These are phyloP conservation scores for Acrobasis suavella DNA, from an alignment of 2,888 invertebrate species.

Conservation along the genomic window DNA sequence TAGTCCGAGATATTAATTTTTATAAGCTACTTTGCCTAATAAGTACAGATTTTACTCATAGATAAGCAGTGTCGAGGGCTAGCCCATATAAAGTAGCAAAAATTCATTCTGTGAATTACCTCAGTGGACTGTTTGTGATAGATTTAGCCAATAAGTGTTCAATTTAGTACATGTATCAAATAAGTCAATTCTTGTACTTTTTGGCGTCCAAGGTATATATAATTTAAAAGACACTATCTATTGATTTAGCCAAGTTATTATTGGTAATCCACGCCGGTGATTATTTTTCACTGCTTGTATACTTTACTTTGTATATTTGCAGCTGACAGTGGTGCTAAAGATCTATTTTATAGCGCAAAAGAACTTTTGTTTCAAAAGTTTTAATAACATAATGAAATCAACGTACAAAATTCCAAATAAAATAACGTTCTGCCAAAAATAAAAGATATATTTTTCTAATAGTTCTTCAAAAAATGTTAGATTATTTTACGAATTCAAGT, in stretches of 20 bases:
- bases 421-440: slow-evolving; percentile 26
- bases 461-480: slow-evolving; percentile 13
- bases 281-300: slow-evolving; percentile 54
- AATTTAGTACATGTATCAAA: slow-evolving; percentile 67
- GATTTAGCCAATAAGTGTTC: slow-evolving; percentile 81
- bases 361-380: slow-evolving; percentile 31
- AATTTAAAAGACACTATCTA: slow-evolving; percentile 36
- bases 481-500: not conserved
- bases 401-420: slow-evolving; percentile 45
- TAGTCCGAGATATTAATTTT: slow-evolving; percentile 72
- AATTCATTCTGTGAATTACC: slow-evolving; percentile 74
- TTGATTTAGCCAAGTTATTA: slow-evolving; percentile 31
- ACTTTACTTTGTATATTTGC: slow-evolving; percentile 58
- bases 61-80: slow-evolving; percentile 49
- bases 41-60: slow-evolving; percentile 60
- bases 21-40: slow-evolving; percentile 57
- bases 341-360: slow-evolving; percentile 49
- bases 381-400: slow-evolving; percentile 35
- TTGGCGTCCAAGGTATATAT: slow-evolving; percentile 65
- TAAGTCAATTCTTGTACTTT: slow-evolving; percentile 75
- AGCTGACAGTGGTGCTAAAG: slow-evolving; percentile 80
- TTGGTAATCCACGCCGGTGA: slow-evolving; percentile 27
- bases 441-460: slow-evolving; percentile 26
- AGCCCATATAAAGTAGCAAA: slow-evolving; percentile 41
- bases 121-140: slow-evolving; percentile 80